Evolutionary conservation across 2,888 invertebrate genomes (phyloP).

Genomic region (Epistrophe grossulariae): DNA sequence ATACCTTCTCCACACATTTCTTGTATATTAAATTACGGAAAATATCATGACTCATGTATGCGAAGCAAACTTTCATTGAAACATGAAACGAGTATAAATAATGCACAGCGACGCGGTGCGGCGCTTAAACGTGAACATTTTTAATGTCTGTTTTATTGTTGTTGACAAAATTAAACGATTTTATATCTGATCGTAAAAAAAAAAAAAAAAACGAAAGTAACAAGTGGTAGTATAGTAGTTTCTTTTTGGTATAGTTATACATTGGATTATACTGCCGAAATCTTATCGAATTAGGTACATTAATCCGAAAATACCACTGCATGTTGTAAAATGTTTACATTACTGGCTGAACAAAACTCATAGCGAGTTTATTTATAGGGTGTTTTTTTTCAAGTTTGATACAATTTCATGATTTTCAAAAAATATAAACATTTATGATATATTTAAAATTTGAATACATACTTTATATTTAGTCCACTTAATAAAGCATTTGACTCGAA

Average conservation of each 20-base stretch:
- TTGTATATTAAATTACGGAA: neutral
- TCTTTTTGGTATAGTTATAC: neutral
- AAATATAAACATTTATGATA: too few species aligned
- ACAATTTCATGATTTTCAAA: too few species aligned
- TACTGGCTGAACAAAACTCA: neutral
- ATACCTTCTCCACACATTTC: neutral
- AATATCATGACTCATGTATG: neutral
- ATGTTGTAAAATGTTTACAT: neutral
- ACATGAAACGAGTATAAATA: slow-evolving; percentile 3
- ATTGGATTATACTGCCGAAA: neutral
- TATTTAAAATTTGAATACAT: too few species aligned
- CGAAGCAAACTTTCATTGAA: neutral
- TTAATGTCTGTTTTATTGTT: neutral
- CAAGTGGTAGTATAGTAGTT: neutral
- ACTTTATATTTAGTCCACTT: too few species aligned
- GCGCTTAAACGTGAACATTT: neutral
- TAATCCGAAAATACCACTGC: neutral
- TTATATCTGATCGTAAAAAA: neutral
- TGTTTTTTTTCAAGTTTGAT: neutral
- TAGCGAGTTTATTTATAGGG: neutral
- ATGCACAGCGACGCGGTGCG: neutral
- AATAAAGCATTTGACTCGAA: too few species aligned
- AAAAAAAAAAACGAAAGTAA: neutral
- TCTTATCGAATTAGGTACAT: neutral
- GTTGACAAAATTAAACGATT: slow-evolving; percentile 5